Conservation (phyloP, 2,888 invertebrate genomes). For the Acanthopleura granulata region DNA sequence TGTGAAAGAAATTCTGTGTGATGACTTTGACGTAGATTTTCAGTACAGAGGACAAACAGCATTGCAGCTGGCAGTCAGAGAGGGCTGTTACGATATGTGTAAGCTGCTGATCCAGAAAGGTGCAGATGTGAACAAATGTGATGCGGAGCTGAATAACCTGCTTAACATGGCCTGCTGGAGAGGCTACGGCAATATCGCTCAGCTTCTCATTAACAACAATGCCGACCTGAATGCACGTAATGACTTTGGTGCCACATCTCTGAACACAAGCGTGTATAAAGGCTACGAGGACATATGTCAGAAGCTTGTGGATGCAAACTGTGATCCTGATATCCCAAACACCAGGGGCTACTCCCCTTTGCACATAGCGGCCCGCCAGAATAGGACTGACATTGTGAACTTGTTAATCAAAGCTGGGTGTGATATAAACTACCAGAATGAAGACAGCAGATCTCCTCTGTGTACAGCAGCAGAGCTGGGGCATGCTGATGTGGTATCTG, state of each 20-base stretch:
- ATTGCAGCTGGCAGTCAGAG: slow-evolving; percentile 59
- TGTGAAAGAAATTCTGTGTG: slow-evolving; percentile 47
- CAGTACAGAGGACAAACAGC: slow-evolving; percentile 62
- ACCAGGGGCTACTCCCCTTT: slow-evolving; percentile 52
- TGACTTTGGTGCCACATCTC: slow-evolving; percentile 53
- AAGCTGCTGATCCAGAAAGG: slow-evolving; percentile 53
- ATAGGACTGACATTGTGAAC: slow-evolving; percentile 44
- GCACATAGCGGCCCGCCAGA: slow-evolving; percentile 42
- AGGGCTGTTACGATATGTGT: slow-evolving; percentile 55
- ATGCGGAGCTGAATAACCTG: slow-evolving; percentile 59
- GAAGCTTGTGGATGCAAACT: slow-evolving; percentile 42
- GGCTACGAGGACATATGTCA: slow-evolving; percentile 41
- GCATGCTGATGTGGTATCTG: slow-evolving; percentile 42
- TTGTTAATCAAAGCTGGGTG: slow-evolving; percentile 48
- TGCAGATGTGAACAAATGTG: slow-evolving; percentile 57
- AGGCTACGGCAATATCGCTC: slow-evolving; percentile 45
- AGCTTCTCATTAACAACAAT: slow-evolving; percentile 50
- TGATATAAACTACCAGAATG: slow-evolving; percentile 49
- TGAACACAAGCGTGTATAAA: slow-evolving; percentile 57
- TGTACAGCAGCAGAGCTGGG: slow-evolving; percentile 53
- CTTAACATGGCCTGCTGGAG: slow-evolving; percentile 60
- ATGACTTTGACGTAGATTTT: slow-evolving; percentile 64
- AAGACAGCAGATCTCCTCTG: slow-evolving; percentile 49
- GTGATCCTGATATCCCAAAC: slow-evolving; percentile 49
- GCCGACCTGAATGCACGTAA: slow-evolving; percentile 59